Conservation (phyloP, 1,140 invertebrate genomes). For the Aphaenogaster floridana region DNA sequence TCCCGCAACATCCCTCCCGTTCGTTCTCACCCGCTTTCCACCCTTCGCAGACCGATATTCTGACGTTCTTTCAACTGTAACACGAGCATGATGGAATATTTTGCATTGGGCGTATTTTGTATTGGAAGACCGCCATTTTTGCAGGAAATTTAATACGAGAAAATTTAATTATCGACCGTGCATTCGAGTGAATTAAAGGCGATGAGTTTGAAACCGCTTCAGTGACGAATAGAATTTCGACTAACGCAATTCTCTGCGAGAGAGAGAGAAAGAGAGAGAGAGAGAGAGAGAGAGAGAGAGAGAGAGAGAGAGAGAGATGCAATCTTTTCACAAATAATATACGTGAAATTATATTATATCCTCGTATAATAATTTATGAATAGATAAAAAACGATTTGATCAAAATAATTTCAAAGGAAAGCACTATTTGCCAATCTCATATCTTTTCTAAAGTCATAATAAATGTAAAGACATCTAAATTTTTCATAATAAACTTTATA, state of each 20-base stretch:
- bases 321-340: not conserved
- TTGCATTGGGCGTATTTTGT: not conserved
- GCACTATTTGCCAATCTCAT: too few relatives aligned
- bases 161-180: constrained; percentile 8
- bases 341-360: not conserved
- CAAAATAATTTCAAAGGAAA: too few relatives aligned
- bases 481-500: not conserved
- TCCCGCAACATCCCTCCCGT: not conserved
- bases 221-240: not conserved
- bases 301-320: not conserved
- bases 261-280: not conserved
- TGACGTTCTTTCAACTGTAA: constrained; percentile 32
- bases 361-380: not conserved
- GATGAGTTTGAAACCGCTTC: not conserved
- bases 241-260: not conserved
- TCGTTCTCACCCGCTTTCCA: not conserved
- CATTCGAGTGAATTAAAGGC: constrained; percentile 18
- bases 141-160: not conserved
- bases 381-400: too few relatives aligned
- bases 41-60: constrained; percentile 21
- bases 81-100: not conserved
- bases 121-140: not conserved
- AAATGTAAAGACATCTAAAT: not conserved
- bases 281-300: not conserved
- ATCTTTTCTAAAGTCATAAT: not conserved